Base-by-base conservation (phyloP, 2,888 invertebrate species). In the Aspidiotus rigidus region DNA sequence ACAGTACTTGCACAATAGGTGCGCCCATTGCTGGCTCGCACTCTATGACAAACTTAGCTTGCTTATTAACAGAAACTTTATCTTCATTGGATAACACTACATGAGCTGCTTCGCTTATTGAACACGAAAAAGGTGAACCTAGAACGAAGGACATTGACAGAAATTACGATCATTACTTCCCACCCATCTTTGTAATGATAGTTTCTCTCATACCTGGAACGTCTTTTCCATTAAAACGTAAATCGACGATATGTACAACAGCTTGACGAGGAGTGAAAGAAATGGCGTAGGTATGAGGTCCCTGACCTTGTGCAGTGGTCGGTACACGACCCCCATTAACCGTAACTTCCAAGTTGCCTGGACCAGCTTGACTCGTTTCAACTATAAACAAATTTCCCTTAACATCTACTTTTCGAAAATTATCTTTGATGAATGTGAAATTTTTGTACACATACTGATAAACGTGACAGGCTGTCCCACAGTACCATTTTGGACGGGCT, bases 261-360 rank as follows among this genome's bases (percentile, higher is more conserved):
- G 93, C 87, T 76, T 94, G 93, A 57, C 93, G 85, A 0, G 98
- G 98, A 9, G 95, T 92, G 79, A 99, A 99, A 44, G 96, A 95
- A 75, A 98, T 97, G 40, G 94, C 93, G 78, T 96, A 97, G 0
- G 91, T 92, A 77, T 95, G 93, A 41, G 95, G 93, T 42, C 97
- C 97, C 77, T 96, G 93, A 0, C 94, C 94, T 77, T 96, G 94
- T 11, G 96, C 96, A 39, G 93, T 93, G 0, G 96, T 96, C 0
- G 97, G 95, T 44, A 98, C 96, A 72, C 94, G 85, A 0, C 98
- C 98, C 8, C 96, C 95, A 77, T 99, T 98, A 41, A 99, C 97
- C 0, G 96, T 95, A 71, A 99, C 98, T 79, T 99, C 98, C 57
- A 99, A 81, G 79, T 99, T 98, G 28, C 99, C 99, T 0, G 98